Evolutionary conservation across 2,888 invertebrate genomes (phyloP).

Genomic region (Cremastobaeus sp.): DNA sequence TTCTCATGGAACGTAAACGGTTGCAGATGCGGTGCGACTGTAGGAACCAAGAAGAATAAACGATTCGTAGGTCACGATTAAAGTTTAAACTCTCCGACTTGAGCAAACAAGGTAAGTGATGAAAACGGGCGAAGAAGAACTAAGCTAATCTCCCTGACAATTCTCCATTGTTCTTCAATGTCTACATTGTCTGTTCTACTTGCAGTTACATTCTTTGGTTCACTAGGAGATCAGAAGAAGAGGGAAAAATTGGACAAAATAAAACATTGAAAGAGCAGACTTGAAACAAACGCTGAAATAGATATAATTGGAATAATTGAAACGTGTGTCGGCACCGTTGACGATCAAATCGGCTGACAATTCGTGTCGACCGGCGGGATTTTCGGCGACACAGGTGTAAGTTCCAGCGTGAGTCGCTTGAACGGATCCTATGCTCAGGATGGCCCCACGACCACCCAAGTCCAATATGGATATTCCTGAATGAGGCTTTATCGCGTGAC

Average conservation of each 20-base stretch:
- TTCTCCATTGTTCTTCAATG: constrained; percentile 11
- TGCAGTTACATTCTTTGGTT: constrained; percentile 5
- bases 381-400: constrained; percentile 82
- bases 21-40: constrained; percentile 79
- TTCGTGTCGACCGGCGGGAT: constrained; percentile 80
- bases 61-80: constrained; percentile 1
- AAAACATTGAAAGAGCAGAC: constrained; percentile 44
- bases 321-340: constrained; percentile 75
- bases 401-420: constrained; percentile 81
- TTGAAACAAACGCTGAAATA: constrained; percentile 44
- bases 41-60: constrained; percentile 57
- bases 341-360: constrained; percentile 80
- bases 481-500: constrained; percentile 76
- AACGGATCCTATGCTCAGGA: constrained; percentile 81
- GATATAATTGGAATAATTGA: constrained; percentile 41
- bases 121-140: constrained; percentile 3
- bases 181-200: constrained; percentile 12
- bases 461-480: constrained; percentile 80
- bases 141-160: neutral
- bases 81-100: neutral
- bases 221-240: constrained; percentile 32
- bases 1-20: constrained; percentile 79
- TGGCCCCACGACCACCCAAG: constrained; percentile 83
- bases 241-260: constrained; percentile 30
- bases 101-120: neutral